Evolutionary conservation across 2,888 invertebrate species (phyloP).

Genomic region (Amphipoea oculea): DNA sequence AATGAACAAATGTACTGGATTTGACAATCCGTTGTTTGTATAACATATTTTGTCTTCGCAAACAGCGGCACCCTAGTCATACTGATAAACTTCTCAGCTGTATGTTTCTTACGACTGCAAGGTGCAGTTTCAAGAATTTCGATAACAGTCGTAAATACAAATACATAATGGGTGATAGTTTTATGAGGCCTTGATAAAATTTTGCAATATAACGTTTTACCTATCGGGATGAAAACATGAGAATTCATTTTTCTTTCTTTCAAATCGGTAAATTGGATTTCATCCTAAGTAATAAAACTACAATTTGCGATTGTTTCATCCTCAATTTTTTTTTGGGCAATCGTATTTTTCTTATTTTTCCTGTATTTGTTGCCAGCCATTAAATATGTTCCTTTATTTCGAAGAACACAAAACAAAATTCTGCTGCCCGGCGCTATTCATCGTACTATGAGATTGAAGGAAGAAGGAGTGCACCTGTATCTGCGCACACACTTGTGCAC

Average conservation of each 20-base stretch:
- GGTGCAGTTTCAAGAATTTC: constrained; percentile 29
- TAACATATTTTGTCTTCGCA: background rate
- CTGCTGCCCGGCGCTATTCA: background rate
- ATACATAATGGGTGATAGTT: background rate
- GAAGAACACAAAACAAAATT: background rate
- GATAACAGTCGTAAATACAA: constrained; percentile 13
- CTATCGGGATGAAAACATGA: background rate
- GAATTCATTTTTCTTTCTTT: background rate
- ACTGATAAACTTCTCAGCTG: constrained; percentile 15
- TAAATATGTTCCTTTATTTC: background rate
- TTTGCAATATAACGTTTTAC: constrained; percentile 1
- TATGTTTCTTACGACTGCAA: constrained; percentile 34
- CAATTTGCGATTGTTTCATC: background rate
- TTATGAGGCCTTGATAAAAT: background rate
- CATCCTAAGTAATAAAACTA: too few species aligned
- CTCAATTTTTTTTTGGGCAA: background rate
- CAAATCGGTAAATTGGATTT: background rate
- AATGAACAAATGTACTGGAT: background rate
- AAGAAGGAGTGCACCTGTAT: background rate
- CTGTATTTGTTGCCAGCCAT: background rate
- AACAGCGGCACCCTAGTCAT: constrained; percentile 14
- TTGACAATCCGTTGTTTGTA: background rate
- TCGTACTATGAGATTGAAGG: background rate
- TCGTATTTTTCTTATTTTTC: background rate
- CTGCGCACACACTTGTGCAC: background rate